A percentile compares a stretch with the other conserved stretches of the same genome.
These are phyloP conservation scores for Chaenocephalus aceratus DNA, from an alignment of 2,113 vertebrate species.

Conservation along the genomic window DNA sequence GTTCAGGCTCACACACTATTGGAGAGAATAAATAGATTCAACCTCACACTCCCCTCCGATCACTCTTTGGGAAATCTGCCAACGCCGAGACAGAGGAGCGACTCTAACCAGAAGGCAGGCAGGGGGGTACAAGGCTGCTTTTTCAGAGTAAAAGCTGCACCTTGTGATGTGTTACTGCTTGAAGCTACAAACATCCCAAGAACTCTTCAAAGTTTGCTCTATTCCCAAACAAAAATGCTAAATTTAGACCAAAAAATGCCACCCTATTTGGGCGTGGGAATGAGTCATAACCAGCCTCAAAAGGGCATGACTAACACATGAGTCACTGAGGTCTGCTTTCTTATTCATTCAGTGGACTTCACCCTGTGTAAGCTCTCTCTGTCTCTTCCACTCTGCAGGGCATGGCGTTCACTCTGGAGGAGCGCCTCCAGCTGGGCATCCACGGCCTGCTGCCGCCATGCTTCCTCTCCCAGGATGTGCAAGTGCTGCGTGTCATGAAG, in stretches of 20 bases:
- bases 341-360: neutral
- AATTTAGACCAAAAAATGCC: constrained; percentile 5
- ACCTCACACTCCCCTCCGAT: constrained; percentile 39
- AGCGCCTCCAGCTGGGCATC: constrained; percentile 95
- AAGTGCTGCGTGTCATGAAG: constrained; percentile 94
- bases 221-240: neutral
- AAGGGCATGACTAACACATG: constrained; percentile 41
- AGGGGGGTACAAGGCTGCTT: neutral
- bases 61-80: constrained; percentile 32
- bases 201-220: neutral
- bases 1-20: constrained; percentile 71
- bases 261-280: neutral
- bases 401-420: constrained; percentile 97
- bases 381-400: constrained; percentile 83
- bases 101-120: constrained; percentile 8
- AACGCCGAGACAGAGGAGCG: neutral
- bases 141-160: neutral
- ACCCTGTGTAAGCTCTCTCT: neutral
- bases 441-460: constrained; percentile 96
- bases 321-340: constrained; percentile 46
- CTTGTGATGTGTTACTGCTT: neutral
- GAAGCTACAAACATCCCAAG: neutral
- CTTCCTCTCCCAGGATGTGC: constrained; percentile 95
- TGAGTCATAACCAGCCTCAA: constrained; percentile 38
- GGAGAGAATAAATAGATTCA: constrained; percentile 84